Percentiles rank a stretch among this genome's conserved stretches.
phyloP scores from a whole-genome alignment of 2,888 invertebrate genomes.

The Dicyrtomina minuta region DNA sequence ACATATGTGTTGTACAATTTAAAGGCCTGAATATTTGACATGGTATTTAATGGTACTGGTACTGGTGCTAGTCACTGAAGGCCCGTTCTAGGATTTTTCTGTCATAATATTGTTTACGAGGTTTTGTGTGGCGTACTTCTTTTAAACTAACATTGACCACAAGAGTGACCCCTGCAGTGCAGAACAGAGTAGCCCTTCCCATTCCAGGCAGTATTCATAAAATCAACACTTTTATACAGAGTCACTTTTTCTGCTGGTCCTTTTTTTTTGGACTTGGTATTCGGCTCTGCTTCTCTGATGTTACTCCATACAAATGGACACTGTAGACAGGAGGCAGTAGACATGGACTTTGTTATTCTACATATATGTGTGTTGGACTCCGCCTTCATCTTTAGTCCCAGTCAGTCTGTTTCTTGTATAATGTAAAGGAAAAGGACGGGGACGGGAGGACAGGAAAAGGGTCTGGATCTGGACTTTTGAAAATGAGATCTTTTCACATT shows the following conservation, averaged over 20 bases:
- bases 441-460: neutral
- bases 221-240: constrained; percentile 23
- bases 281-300: too few relatives aligned
- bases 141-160: constrained; percentile 30
- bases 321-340: too few relatives aligned
- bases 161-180: constrained; percentile 42
- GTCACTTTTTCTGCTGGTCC: neutral
- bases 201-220: constrained; percentile 17
- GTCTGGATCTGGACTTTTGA: neutral
- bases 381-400: neutral
- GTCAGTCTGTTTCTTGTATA: neutral
- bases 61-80: neutral
- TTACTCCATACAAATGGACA: too few relatives aligned
- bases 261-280: neutral
- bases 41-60: too few relatives aligned
- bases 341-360: too few relatives aligned
- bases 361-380: neutral
- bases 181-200: too few relatives aligned
- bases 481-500: too few relatives aligned
- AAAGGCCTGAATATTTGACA: too few relatives aligned
- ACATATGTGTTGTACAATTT: too few relatives aligned
- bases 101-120: constrained; percentile 45
- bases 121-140: neutral
- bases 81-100: neutral
- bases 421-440: too few relatives aligned